phyloP scores from a whole-genome alignment of 2,888 invertebrate genomes.

The Drosophila fungiperda region DNA sequence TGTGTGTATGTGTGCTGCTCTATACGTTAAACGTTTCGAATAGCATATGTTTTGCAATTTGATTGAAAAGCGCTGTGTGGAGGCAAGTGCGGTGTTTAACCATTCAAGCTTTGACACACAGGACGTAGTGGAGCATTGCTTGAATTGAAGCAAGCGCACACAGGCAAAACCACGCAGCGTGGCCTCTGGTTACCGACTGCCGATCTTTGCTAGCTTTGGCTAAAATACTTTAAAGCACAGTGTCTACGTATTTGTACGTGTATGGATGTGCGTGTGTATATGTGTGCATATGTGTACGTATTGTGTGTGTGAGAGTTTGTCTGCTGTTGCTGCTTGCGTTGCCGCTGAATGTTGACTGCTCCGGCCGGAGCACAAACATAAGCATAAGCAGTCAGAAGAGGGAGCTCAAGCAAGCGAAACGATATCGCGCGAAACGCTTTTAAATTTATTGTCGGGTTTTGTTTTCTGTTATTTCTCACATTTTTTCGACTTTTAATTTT shows the following conservation, averaged over 20 bases:
- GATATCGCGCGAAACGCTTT: slow-evolving; percentile 59
- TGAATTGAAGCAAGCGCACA: neutral
- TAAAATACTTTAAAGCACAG: slow-evolving; percentile 8
- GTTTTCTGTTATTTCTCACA: slow-evolving; percentile 15
- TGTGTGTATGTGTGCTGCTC: neutral
- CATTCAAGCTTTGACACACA: neutral
- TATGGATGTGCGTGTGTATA: neutral
- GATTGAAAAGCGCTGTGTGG: neutral
- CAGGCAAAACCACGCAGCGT: neutral
- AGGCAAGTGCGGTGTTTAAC: neutral
- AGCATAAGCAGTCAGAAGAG: slow-evolving; percentile 56
- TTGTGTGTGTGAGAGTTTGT: slow-evolving; percentile 1
- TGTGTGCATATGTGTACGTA: neutral
- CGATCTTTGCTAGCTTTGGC: neutral
- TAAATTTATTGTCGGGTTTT: slow-evolving; percentile 11
- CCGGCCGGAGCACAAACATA: slow-evolving; percentile 9
- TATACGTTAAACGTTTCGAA: neutral
- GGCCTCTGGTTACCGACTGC: slow-evolving; percentile 2
- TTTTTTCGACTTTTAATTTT: slow-evolving; percentile 40
- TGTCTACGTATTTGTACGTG: neutral
- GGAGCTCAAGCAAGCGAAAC: slow-evolving; percentile 64
- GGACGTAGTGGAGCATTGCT: slow-evolving; percentile 6
- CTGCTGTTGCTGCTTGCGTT: neutral
- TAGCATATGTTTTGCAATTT: slow-evolving; percentile 2
- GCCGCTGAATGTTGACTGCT: slow-evolving; percentile 2